phyloP scores from a whole-genome alignment of 2,113 vertebrate species.

The Ochotona princeps region DNA sequence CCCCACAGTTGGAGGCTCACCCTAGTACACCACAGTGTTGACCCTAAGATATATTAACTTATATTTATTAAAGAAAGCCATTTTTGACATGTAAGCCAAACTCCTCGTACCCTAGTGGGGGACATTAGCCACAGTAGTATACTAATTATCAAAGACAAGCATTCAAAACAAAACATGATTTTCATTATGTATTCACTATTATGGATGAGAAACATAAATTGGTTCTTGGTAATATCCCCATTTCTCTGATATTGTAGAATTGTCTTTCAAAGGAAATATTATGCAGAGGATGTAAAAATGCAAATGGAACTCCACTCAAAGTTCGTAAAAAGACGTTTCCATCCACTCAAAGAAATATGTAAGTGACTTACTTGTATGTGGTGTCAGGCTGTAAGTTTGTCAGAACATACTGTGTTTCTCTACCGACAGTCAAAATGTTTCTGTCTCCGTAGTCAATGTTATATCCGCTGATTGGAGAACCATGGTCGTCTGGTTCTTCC shows the following conservation, averaged over 20 bases:
- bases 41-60: not conserved
- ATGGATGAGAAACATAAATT: not conserved
- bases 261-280: constrained; percentile 15
- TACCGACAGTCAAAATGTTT: constrained; percentile 84
- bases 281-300: not conserved
- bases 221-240: not conserved
- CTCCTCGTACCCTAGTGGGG: not conserved
- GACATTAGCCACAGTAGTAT: not conserved
- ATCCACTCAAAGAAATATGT: not conserved
- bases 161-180: constrained; percentile 28
- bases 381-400: constrained; percentile 89
- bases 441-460: constrained; percentile 90
- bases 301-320: not conserved
- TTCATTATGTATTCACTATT: not conserved
- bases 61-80: constrained; percentile 31
- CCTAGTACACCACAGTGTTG: no score
- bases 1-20: no score
- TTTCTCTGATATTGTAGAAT: constrained; percentile 18
- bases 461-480: constrained; percentile 89
- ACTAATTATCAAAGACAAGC: not conserved
- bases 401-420: constrained; percentile 85
- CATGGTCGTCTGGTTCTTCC: constrained; percentile 89
- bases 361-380: constrained; percentile 85
- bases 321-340: constrained; percentile 27
- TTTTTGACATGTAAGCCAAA: constrained; percentile 39